These are phyloP conservation scores for Perognathus longimembris DNA, from an alignment of 2,113 vertebrate species.

Conservation along the genomic window DNA sequence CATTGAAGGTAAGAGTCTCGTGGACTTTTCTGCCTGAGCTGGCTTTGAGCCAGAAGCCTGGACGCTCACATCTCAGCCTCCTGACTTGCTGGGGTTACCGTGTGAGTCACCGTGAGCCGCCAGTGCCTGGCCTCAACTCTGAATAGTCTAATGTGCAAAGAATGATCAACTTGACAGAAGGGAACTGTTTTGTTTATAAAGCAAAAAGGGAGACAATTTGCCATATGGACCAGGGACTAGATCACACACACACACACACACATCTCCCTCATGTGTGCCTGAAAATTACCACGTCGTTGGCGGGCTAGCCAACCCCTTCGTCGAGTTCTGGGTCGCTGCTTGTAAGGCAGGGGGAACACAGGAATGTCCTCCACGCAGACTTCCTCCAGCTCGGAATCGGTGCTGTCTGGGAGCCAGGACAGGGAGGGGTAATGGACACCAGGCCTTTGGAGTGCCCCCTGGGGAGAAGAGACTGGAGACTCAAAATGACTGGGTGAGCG, in stretches of 20 bases:
- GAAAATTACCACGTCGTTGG: constrained; percentile 58
- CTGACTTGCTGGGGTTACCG: too few relatives aligned
- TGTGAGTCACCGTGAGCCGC: too few relatives aligned
- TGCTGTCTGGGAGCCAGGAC: constrained; percentile 37
- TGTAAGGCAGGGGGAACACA: neutral
- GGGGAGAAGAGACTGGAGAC: neutral
- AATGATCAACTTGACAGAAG: neutral
- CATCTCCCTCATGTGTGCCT: neutral
- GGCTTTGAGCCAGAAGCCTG: too few relatives aligned
- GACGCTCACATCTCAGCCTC: too few relatives aligned
- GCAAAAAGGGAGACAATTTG: neutral
- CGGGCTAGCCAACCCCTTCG: constrained; percentile 64
- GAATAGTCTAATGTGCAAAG: neutral
- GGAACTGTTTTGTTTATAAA: neutral
- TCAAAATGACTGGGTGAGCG: neutral
- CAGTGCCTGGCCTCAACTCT: neutral
- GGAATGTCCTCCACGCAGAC: constrained; percentile 73
- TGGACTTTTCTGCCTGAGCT: too few relatives aligned
- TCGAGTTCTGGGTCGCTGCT: neutral
- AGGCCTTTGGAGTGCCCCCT: neutral
- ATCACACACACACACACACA: too few relatives aligned
- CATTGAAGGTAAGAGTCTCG: too few relatives aligned
- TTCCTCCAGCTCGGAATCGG: constrained; percentile 46
- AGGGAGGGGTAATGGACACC: too few relatives aligned
- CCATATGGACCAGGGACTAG: too few relatives aligned